A percentile compares a stretch with the other conserved stretches of the same genome.
These are phyloP conservation scores for Dascyllus trimaculatus DNA, from an alignment of 2,113 vertebrate species.

Conservation along the genomic window DNA sequence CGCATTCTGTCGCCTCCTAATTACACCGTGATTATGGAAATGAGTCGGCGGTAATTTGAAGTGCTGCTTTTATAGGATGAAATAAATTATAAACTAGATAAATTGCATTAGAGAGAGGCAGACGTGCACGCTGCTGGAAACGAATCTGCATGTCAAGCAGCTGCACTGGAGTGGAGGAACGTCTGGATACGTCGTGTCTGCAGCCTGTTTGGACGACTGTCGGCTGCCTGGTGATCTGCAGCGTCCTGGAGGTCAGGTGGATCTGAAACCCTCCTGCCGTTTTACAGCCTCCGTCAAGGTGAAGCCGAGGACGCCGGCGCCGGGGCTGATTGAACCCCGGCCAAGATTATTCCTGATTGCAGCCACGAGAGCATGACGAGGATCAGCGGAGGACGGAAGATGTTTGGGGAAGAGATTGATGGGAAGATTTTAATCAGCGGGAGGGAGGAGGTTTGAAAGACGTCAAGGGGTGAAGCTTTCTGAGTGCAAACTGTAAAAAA, in stretches of 20 bases:
- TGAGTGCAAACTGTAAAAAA: neutral
- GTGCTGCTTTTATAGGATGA: conserved; percentile 43
- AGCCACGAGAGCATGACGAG: conserved; percentile 53
- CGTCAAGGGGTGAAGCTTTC: too few relatives aligned
- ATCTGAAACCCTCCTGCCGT: conserved; percentile 32
- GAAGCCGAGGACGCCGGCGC: conserved; percentile 14
- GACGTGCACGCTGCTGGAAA: conserved; percentile 1
- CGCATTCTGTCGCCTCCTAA: conserved; percentile 36
- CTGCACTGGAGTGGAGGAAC: neutral
- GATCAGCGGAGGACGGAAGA: conserved; percentile 28
- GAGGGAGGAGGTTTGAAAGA: neutral
- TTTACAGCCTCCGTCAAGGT: conserved; percentile 64
- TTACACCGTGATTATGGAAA: conserved; percentile 61
- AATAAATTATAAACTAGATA: conserved; percentile 34
- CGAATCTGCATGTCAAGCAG: conserved; percentile 19
- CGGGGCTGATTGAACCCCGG: conserved; percentile 35
- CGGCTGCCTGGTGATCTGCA: neutral
- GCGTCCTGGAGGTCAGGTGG: conserved; percentile 56
- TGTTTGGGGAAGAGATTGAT: conserved; percentile 52
- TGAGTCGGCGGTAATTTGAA: conserved; percentile 20
- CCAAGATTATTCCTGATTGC: conserved; percentile 62
- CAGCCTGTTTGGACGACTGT: conserved; percentile 15
- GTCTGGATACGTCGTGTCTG: neutral
- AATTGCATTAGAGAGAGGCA: conserved; percentile 21
- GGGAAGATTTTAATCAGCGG: conserved; percentile 25